A percentile compares a stretch with the other conserved stretches of the same genome.
phyloP scores from a whole-genome alignment of 1,140 invertebrate genomes.

The Lethrus apterus region DNA sequence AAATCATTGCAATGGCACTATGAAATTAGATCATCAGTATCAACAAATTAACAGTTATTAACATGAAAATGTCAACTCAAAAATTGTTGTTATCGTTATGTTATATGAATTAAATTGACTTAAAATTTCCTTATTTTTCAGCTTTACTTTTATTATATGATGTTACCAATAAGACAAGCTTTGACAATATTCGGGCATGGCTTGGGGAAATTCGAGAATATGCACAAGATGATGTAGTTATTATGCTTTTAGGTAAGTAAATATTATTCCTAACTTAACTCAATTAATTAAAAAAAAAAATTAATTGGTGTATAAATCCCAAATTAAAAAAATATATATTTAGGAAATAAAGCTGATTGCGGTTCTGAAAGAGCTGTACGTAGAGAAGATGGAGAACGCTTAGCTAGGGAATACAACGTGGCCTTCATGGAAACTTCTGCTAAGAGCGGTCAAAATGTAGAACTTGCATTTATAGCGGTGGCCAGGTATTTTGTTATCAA shows the following conservation, averaged over 20 bases:
- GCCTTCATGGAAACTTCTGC: conserved; percentile 84
- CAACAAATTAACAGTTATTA: too few relatives aligned
- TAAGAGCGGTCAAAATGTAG: conserved; percentile 78
- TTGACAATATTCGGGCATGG: conserved; percentile 84
- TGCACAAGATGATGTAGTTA: conserved; percentile 79
- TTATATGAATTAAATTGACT: too few relatives aligned
- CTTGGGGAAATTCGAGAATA: conserved; percentile 79
- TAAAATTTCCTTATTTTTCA: conserved; percentile 52
- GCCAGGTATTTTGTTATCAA: conserved; percentile 48
- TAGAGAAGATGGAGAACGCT: conserved; percentile 71
- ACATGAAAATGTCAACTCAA: too few relatives aligned
- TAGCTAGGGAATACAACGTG: conserved; percentile 74
- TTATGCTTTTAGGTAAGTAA: conserved; percentile 76
- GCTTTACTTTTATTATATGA: conserved; percentile 85
- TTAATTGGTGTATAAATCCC: not conserved
- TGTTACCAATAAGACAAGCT: conserved; percentile 82
- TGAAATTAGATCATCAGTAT: too few relatives aligned
- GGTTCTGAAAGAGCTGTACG: conserved; percentile 65
- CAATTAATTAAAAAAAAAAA: not conserved
- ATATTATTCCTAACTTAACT: conserved; percentile 9
- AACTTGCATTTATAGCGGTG: conserved; percentile 71
- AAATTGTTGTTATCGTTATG: too few relatives aligned
- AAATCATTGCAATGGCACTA: too few relatives aligned
- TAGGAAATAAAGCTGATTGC: conserved; percentile 80
- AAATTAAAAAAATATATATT: conserved; percentile 17